Evolutionary conservation across 2,888 invertebrate genomes (phyloP), one percentile per base, ranked within the genome.

Genomic region (Ophioninae sp.): DNA sequence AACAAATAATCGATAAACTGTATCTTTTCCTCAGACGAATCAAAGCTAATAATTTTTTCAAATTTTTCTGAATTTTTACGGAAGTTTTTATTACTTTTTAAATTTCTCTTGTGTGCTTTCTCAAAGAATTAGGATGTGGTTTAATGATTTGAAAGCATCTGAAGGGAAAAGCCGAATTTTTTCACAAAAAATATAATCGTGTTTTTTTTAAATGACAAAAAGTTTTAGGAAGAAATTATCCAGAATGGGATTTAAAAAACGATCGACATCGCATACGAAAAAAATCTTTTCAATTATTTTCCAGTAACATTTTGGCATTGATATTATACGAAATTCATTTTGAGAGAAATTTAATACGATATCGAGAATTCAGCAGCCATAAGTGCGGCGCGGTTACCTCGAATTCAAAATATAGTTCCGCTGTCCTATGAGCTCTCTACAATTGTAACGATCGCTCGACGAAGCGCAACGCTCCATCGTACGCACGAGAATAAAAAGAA

Each of bases 401-500:
- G 51, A 23, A 20, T 23, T 61, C 61, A 23, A 61, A 61, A 61
- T 23, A 23, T 23, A 23, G 22, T 61, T 61, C 61, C 61, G 23
- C 61, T 61, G 23, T 65, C 39, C 39, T 65, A 65, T 39, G 51
- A 51, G 51, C 51, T 51, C 51, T 51, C 51, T 51, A 17, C 6
- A 51, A 51, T 51, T 51, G 17, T 51, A 51, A 51, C 51, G 51
- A 51, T 51, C 51, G 51, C 51, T 51, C 51, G 17, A 51, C 17
- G 51, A 13, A 51, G 51, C 20, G 51, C 17, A 13, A 51, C 51
- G 51, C 17, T 17, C 51, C 51, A 51, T 22, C 59, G 59, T 22
- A 59, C 59, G 17, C 22, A 22, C 59, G 59, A 59, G 10, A 22
- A 17, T 51, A 37, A 44, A 67, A 65, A 59, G 41, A 59, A 69